Percentiles rank a stretch among this genome's conserved stretches.
Evolutionary conservation across 2,113 vertebrate species (phyloP).

Genomic region (Prinia subflava): DNA sequence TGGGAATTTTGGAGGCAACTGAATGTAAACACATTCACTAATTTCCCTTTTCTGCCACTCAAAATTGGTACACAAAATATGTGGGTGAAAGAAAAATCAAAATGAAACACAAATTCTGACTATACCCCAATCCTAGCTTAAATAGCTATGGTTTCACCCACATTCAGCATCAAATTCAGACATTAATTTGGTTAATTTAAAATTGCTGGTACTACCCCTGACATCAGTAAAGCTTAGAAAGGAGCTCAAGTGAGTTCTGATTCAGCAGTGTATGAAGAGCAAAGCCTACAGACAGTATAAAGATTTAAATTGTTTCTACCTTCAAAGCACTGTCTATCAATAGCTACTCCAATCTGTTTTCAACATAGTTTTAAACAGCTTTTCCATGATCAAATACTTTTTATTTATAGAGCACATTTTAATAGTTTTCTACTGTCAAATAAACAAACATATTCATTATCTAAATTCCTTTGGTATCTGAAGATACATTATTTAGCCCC

Average conservation of each 20-base stretch:
- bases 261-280: not conserved
- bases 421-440: not conserved
- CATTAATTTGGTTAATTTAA: not conserved
- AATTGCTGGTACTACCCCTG: not conserved
- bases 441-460: not conserved
- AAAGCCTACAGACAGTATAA: not conserved
- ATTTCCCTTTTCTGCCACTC: not conserved
- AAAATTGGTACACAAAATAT: not conserved
- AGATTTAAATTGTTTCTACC: not conserved
- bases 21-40: not conserved
- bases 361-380: not conserved
- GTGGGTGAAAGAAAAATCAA: not conserved
- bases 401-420: not conserved
- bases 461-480: not conserved
- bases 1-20: not conserved
- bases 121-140: not conserved
- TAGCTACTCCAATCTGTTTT: not conserved
- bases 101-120: not conserved
- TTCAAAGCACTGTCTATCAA: not conserved
- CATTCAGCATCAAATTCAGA: not conserved
- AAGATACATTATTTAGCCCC: not conserved
- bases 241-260: not conserved
- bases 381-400: not conserved
- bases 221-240: not conserved
- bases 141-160: not conserved